Base-by-base conservation (phyloP, 1,140 invertebrate genomes). In the Drosophila kurseongensis region DNA sequence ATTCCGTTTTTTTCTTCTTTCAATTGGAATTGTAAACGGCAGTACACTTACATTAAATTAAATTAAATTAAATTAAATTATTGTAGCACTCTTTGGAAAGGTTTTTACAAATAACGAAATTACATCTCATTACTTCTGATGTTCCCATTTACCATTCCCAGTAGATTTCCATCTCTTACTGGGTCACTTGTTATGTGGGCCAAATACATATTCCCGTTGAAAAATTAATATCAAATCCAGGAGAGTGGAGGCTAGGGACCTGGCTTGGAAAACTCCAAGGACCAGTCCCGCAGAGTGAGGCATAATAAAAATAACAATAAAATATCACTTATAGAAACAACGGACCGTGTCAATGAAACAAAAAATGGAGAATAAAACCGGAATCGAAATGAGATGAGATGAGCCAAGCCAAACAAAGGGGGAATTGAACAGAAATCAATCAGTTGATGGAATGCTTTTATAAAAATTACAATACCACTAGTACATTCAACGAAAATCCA, bases 361-460 rank as follows among this genome's bases (percentile, higher is more conserved):
- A 63, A 66, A 75, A 61, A 35, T 40, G 51, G 27, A 35, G 36
- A 68, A 68, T 48, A 61, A 54, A 60, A 66, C 69, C 29, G 55
- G n/a, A 55, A 60, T n/a, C 32, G 18, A 13, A 32, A n/a, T 42
- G 54, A 23, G 29, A 58, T 16, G 38, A 27, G 18, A 18, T 18
- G 18, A 18, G 8, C n/a, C 12, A 51, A 75, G 47, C 8, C 55
- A 65, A 56, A 55, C 61, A 71, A 52, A 60, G 58, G 23, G 38
- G 35, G 32, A 45, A 58, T 61, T 35, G 29, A 67, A 54, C 61
- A 47, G 52, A 67, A 78, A 77, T 77, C 83, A 86, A 86, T 86
- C 83, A 79, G 79, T 67, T 86, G 84, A 86, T 86, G 79, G 76
- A 73, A 83, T 73, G 79, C 83, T 86, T 86, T 86, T 73, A 88